A percentile compares a stretch with the other conserved stretches of the same genome.
phyloP scores from a whole-genome alignment of 2,797 vertebrate species.

The Sebastes melanostomus region DNA sequence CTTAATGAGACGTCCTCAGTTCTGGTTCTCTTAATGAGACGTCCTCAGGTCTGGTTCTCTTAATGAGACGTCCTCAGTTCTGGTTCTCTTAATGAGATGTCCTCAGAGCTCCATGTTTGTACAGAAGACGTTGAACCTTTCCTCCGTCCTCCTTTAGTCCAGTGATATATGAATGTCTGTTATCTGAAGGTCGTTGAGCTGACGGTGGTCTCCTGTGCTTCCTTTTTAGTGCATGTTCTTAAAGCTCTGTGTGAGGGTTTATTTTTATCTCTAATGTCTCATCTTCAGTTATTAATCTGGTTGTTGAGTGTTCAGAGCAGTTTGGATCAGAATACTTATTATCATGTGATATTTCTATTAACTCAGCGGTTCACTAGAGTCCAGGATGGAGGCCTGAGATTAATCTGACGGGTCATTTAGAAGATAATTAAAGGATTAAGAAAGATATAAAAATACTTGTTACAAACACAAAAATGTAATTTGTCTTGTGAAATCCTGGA shows the following conservation, averaged over 20 bases:
- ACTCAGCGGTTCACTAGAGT: neutral
- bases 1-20: neutral
- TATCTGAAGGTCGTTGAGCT: constrained; percentile 20
- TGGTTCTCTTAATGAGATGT: too few relatives aligned
- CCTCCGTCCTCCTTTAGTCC: neutral
- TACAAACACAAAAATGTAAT: too few relatives aligned
- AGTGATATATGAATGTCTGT: neutral
- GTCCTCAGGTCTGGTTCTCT: too few relatives aligned
- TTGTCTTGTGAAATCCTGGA: too few relatives aligned
- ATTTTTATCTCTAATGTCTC: neutral
- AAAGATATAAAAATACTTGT: neutral
- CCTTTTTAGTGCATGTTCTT: constrained; percentile 52
- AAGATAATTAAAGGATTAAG: too few relatives aligned
- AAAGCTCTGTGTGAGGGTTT: neutral
- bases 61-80: too few relatives aligned
- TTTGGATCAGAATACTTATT: neutral
- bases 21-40: too few relatives aligned
- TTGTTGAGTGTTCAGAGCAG: neutral
- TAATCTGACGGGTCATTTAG: neutral
- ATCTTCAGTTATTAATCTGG: neutral
- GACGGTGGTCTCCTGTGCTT: neutral
- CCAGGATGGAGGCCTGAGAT: neutral
- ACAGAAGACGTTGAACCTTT: neutral
- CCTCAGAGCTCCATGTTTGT: constrained; percentile 38
- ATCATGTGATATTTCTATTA: neutral